Evolutionary conservation across 1,140 invertebrate species (phyloP).

Genomic region (Dendroctonus valens): DNA sequence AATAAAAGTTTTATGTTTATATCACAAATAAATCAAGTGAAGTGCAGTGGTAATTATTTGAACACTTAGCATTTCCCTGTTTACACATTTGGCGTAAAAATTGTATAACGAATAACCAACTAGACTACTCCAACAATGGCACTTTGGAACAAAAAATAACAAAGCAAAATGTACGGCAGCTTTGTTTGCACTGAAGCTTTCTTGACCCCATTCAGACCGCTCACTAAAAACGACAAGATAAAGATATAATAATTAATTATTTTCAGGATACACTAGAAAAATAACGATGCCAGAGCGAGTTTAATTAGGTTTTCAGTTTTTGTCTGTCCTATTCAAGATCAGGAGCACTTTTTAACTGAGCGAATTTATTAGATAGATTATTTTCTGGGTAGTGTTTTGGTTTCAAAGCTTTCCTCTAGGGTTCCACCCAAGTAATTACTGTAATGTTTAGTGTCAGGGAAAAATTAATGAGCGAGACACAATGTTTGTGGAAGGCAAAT

Average conservation of each 20-base stretch:
- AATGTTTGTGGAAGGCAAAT: too few species aligned
- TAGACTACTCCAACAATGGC: constrained; percentile 21
- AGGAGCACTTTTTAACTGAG: not conserved
- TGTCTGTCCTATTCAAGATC: constrained; percentile 1
- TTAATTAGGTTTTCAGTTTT: constrained; percentile 21
- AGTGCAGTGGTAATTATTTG: too few species aligned
- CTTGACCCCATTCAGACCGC: constrained; percentile 31
- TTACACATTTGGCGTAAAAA: constrained; percentile 8
- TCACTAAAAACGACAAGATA: constrained; percentile 25
- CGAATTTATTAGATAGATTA: too few species aligned
- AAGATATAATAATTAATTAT: constrained; percentile 32
- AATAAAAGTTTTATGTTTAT: too few species aligned
- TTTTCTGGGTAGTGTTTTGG: too few species aligned
- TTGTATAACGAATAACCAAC: constrained; percentile 12
- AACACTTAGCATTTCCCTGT: not conserved
- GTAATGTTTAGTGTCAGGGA: too few species aligned
- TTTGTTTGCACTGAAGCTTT: constrained; percentile 26
- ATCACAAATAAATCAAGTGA: too few species aligned
- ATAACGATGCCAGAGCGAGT: constrained; percentile 14
- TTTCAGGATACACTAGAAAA: constrained; percentile 16
- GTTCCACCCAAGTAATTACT: too few species aligned
- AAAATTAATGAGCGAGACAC: too few species aligned
- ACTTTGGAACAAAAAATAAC: constrained; percentile 27
- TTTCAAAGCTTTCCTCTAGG: too few species aligned
- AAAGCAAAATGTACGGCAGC: constrained; percentile 29